These are phyloP conservation scores for Halcyon smyrnensis DNA, from an alignment of 2,797 vertebrate genomes.

Conservation along the genomic window DNA sequence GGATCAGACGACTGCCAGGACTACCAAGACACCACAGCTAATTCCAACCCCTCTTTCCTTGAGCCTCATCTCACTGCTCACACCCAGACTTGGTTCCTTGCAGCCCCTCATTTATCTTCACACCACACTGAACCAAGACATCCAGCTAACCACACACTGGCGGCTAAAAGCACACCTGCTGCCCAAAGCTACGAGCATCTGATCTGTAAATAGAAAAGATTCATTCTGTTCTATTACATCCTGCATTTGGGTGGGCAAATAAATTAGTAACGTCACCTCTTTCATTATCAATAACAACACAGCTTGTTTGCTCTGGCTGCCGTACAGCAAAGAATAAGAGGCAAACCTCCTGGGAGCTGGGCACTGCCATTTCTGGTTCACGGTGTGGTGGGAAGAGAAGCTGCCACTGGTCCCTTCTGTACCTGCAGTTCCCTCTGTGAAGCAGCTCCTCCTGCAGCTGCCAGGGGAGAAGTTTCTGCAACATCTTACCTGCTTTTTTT, in stretches of 20 bases:
- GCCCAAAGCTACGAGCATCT: not conserved
- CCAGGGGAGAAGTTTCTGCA: not conserved
- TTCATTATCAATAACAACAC: slow-evolving; percentile 29
- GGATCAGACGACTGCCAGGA: accelerated
- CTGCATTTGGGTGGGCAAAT: slow-evolving; percentile 7
- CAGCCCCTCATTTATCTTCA: not conserved
- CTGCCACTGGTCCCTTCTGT: not conserved
- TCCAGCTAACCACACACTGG: not conserved
- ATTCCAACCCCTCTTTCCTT: not conserved
- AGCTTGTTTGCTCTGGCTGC: slow-evolving; percentile 43
- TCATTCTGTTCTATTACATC: slow-evolving; percentile 24
- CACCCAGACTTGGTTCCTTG: not conserved
- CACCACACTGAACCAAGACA: not conserved
- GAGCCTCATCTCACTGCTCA: not conserved
- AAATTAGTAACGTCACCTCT: slow-evolving; percentile 42
- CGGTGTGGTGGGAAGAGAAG: accelerated
- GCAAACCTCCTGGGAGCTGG: not conserved
- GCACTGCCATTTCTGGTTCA: not conserved
- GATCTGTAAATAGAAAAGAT: slow-evolving; percentile 26
- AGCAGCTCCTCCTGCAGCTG: not conserved
- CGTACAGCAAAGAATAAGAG: not conserved
- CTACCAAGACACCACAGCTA: accelerated
- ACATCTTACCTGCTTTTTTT: not conserved
- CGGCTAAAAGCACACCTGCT: not conserved
- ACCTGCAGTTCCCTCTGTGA: not conserved